Evolutionary conservation across 1,140 invertebrate genomes (phyloP), one percentile per base, ranked within the genome.

Genomic region (Aphaenogaster rudis): DNA sequence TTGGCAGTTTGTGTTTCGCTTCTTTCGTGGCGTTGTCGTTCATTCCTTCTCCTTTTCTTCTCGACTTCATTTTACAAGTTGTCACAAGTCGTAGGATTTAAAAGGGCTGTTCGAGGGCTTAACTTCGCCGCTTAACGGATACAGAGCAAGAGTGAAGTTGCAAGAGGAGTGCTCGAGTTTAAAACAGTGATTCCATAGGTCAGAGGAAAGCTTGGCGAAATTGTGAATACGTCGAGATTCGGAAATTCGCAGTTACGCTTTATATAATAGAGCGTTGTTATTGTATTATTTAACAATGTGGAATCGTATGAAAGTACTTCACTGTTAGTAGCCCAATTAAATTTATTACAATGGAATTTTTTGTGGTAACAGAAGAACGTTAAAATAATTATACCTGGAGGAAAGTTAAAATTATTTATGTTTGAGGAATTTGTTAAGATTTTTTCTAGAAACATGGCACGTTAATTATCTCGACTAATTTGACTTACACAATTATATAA

Each of bases 41-140:
- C 21, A 48, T 81, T 17, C 45, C 33, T 54, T 72, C 21, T 42
- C 33, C n/a, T 52, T 42, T 48, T 72, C 7, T 72, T 28, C 33
- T 81, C 39, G 48, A 21, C 39, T 81, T 71, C 15, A 36, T 67
- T 57, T 69, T 39, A 71, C 66, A 54, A 54, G 45, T 81, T 67
- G 50, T 63, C 54, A 36, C 28, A 81, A 81, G 66, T 69, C 52
- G 5, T 69, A 72, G 48, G 48, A 81, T 81, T 69, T 69, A 71
- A 81, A 81, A 67, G 64, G n/a, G 45, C 48, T 39, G 79, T 72
- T 81, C 45, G 33, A 57, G 48, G 28, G n/a, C n/a, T 81, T 72
- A 71, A 69, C 52, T 81, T 57, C 21, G 57, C 39, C n/a, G 28
- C 78, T 67, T 67, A 80, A 39, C 64, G 52, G 79, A 72, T 54